phyloP scores from a whole-genome alignment of 2,113 vertebrate species.

The Tapirus terrestris region DNA sequence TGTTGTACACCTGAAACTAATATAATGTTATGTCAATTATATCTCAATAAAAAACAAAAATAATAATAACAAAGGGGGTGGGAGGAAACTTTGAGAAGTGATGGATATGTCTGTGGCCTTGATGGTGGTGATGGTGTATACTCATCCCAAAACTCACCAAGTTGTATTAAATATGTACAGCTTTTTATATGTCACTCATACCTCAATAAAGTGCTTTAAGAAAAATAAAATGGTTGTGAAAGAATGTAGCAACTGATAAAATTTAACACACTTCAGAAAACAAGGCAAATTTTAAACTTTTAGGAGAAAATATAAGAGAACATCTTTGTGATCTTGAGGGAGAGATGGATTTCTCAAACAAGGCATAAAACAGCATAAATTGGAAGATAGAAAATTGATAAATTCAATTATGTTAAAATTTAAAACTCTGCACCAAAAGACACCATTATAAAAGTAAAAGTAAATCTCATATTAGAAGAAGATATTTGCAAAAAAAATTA shows the following conservation, averaged over 20 bases:
- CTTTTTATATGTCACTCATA: neutral
- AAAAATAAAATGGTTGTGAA: neutral
- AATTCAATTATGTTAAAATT: neutral
- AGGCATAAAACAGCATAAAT: neutral
- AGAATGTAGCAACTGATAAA: neutral
- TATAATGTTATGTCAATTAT: no score
- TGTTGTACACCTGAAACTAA: neutral
- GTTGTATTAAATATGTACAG: neutral
- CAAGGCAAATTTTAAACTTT: neutral
- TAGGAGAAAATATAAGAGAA: neutral
- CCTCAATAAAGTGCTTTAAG: neutral
- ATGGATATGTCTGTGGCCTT: neutral
- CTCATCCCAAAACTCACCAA: neutral
- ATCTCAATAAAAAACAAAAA: neutral
- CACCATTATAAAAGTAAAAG: neutral
- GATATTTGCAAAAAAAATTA: neutral
- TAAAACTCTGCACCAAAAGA: neutral
- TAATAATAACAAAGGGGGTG: neutral
- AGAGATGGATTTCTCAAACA: neutral
- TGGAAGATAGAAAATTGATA: neutral
- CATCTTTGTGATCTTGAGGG: neutral
- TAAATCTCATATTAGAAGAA: neutral
- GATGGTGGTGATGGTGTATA: neutral
- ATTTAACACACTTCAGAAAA: neutral
- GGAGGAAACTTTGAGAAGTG: neutral